phyloP scores from a whole-genome alignment of 2,888 invertebrate genomes.

The Eupithecia insigniata region DNA sequence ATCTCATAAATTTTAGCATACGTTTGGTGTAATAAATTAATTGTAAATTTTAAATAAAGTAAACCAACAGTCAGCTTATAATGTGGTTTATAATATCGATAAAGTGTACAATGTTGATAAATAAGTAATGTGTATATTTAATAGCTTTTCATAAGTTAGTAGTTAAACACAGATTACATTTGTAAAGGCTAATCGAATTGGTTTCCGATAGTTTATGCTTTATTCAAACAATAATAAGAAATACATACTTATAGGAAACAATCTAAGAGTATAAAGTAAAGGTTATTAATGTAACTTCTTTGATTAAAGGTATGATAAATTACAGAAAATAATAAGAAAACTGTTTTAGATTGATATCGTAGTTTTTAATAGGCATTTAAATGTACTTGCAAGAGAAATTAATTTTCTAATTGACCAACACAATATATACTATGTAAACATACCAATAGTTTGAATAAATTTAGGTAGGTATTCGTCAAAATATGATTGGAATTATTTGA shows the following conservation, averaged over 20 bases:
- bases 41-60: neutral
- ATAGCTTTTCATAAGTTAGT: conserved; percentile 7
- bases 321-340: conserved; percentile 5
- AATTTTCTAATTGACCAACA: neutral
- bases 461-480: conserved; percentile 6
- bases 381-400: neutral
- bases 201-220: conserved; percentile 26
- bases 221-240: conserved; percentile 22
- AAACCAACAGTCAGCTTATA: neutral
- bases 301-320: neutral
- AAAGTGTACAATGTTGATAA: neutral
- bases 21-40: neutral
- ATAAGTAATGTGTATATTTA: neutral
- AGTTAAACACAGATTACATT: conserved; percentile 17
- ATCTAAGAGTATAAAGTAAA: neutral
- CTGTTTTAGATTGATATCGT: conserved; percentile 21
- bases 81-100: neutral
- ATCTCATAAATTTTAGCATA: neutral
- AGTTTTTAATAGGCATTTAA: conserved; percentile 12
- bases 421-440: conserved; percentile 31
- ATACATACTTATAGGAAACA: conserved; percentile 3
- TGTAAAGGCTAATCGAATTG: conserved; percentile 23
- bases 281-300: neutral
- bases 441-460: conserved; percentile 26
- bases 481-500: conserved; percentile 20